Base-by-base conservation (phyloP, 1,140 invertebrate genomes). In the Spodoptera frugiperda region DNA sequence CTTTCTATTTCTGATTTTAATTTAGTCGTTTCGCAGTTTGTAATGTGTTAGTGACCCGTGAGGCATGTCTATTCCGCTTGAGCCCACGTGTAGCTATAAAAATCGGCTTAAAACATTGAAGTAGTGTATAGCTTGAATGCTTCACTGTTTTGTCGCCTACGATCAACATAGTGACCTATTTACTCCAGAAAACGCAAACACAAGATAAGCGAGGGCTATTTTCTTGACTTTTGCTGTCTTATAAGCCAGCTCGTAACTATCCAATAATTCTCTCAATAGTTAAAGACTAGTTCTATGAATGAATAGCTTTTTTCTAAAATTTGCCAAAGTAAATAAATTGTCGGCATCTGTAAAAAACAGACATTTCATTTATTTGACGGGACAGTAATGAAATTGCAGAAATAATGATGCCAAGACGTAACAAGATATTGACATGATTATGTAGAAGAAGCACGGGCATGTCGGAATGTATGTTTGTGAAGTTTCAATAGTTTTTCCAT, bases 31-130 rank as follows among this genome's bases (percentile, higher is more conserved):
- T 19, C 51, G 51, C 21, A 21, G 19, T 25, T 54, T 8, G 49
- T 39, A 30, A 19, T 44, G 51, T 55, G n/a, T 19, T 53, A 70
- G 30, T 70, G 49, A 70, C 67, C 67, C 10, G 6, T 46, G 33
- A 59, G 70, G 54, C 19, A 53, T 72, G 53, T 44, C 68, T 72
- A 57, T 63, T 19, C 54, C 54, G 54, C 19, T 10, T 59, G 39
- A 48, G 19, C 70, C 70, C 71, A 73, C 71, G 71, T 61, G 54
- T 73, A n/a, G 71, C 46, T 11, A 73, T 73, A 73, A 73, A 73
- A 73, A 73, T 73, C 54, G 39, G 33, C 55, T 49, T 73, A 59
- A 61, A 72, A 72, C 53, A 73, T 73, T 49, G 71, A 44, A 73
- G 44, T 73, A 25, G 17, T 10, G 12, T 68, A 71, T 19, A 53